Evolutionary conservation across 2,113 vertebrate genomes (phyloP).

Genomic region (Prietella phreatophila): DNA sequence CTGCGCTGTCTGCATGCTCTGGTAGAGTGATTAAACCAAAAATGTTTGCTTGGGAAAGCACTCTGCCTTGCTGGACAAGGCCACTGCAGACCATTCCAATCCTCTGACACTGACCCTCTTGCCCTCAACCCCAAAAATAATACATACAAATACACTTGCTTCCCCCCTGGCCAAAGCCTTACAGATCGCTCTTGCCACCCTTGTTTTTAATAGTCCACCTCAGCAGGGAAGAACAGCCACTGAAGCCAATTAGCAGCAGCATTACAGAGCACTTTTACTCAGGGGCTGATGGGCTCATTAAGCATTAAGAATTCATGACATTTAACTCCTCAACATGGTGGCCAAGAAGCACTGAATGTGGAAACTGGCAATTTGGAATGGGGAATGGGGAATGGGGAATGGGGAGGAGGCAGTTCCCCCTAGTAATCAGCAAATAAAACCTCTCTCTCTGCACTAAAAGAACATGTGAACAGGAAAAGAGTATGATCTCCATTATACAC

Average conservation of each 20-base stretch:
- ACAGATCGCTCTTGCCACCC: conserved; percentile 33
- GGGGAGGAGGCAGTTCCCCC: neutral
- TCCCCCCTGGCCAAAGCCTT: neutral
- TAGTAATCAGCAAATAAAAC: conserved; percentile 50
- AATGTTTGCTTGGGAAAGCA: neutral
- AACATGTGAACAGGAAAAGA: conserved; percentile 19
- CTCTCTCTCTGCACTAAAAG: conserved; percentile 22
- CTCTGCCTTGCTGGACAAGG: conserved; percentile 14
- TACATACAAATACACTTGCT: conserved; percentile 44
- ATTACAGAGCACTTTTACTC: conserved; percentile 72
- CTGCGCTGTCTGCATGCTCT: neutral
- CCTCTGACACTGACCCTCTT: conserved; percentile 6
- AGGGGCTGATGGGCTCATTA: conserved; percentile 77
- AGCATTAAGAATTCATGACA: conserved; percentile 81
- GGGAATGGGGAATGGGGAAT: neutral
- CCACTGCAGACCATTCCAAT: conserved; percentile 6
- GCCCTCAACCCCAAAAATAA: conserved; percentile 34
- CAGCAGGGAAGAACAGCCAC: conserved; percentile 66
- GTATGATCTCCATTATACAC: conserved; percentile 18
- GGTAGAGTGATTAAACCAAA: neutral
- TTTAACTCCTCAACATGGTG: conserved; percentile 69
- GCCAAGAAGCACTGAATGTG: conserved; percentile 43
- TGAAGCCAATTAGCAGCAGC: conserved; percentile 83
- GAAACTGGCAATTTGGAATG: conserved; percentile 48
- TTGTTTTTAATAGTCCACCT: conserved; percentile 52